phyloP scores from a whole-genome alignment of 2,888 invertebrate genomes.

The Ganaspis brasiliensis region DNA sequence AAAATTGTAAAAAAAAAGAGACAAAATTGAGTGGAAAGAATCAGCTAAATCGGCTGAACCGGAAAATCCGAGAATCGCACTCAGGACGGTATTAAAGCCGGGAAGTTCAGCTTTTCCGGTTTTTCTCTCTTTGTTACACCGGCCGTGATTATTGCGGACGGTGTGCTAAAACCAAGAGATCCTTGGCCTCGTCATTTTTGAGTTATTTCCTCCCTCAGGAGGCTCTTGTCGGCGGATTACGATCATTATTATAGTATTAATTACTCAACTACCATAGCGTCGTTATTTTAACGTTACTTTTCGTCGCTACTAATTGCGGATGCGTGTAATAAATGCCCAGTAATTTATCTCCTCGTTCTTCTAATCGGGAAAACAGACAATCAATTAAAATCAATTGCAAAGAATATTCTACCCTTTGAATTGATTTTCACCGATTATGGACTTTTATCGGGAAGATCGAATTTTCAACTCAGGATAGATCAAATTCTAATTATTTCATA shows the following conservation, averaged over 20 bases:
- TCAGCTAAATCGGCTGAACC: constrained; percentile 11
- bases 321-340: constrained; percentile 68
- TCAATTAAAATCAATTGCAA: background rate
- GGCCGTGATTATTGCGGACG: background rate
- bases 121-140: background rate
- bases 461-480: no score
- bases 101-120: constrained; percentile 25
- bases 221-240: constrained; percentile 48
- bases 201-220: constrained; percentile 24
- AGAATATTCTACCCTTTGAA: background rate
- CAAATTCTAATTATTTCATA: no score
- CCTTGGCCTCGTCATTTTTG: constrained; percentile 21
- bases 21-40: constrained; percentile 27
- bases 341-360: constrained; percentile 51
- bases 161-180: constrained; percentile 12
- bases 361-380: constrained; percentile 27
- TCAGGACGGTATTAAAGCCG: constrained; percentile 30
- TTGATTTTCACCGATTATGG: no score
- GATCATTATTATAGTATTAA: constrained; percentile 45
- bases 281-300: constrained; percentile 50
- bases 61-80: constrained; percentile 28
- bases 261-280: constrained; percentile 50
- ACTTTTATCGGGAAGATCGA: no score
- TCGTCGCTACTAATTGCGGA: constrained; percentile 60
- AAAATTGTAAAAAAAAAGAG: constrained; percentile 3